Conservation (phyloP, 1,140 invertebrate species). For the Bradysia coprophila region DNA sequence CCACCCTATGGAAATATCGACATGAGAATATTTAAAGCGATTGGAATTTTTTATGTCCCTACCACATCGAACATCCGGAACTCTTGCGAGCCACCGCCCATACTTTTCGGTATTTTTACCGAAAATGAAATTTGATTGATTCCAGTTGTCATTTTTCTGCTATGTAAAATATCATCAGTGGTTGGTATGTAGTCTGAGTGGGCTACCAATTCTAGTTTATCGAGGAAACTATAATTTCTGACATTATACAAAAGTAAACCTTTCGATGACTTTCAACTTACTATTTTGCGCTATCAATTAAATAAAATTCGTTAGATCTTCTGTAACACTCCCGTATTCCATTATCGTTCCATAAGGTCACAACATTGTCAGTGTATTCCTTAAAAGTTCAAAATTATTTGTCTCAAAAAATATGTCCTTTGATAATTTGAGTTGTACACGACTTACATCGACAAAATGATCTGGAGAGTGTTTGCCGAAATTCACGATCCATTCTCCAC, state of each 20-base stretch:
- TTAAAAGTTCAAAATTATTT: no score
- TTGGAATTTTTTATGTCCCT: no score
- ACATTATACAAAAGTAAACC: neutral
- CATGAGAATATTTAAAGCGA: no score
- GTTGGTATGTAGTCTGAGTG: slow-evolving; percentile 39
- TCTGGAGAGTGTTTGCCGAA: no score
- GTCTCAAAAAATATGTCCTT: neutral
- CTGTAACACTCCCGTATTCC: slow-evolving; percentile 49
- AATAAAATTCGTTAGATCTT: slow-evolving; percentile 57
- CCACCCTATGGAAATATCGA: no score
- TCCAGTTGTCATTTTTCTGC: slow-evolving; percentile 44
- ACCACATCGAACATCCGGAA: slow-evolving; percentile 66
- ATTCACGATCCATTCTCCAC: slow-evolving; percentile 37
- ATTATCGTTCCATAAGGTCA: slow-evolving; percentile 36
- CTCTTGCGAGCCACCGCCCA: slow-evolving; percentile 41
- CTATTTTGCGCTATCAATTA: slow-evolving; percentile 71
- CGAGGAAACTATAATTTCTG: slow-evolving; percentile 37
- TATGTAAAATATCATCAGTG: slow-evolving; percentile 49
- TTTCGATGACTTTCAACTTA: slow-evolving; percentile 22
- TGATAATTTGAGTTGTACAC: neutral
- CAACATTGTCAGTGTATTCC: slow-evolving; percentile 48
- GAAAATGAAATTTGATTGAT: slow-evolving; percentile 57
- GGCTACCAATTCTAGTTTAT: slow-evolving; percentile 36
- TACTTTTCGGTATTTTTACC: slow-evolving; percentile 42
- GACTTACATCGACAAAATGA: no score